A percentile compares a stretch with the other conserved stretches of the same genome.
Conservation (phyloP, 2,888 invertebrate species). For the Orthonevra nobilis region DNA sequence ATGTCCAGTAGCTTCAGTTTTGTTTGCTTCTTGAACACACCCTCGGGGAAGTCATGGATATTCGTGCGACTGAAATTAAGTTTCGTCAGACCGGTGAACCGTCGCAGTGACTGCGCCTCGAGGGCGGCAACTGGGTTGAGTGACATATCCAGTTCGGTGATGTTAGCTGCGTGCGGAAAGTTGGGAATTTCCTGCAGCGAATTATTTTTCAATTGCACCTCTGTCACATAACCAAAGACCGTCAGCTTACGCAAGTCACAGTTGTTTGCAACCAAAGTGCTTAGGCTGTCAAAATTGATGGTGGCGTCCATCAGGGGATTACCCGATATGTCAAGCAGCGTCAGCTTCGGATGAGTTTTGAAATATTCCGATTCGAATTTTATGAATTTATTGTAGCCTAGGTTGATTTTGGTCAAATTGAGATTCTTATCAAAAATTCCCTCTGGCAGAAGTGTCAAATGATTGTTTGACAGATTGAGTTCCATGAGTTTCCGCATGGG, state of each 20-base stretch:
- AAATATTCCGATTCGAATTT: slow-evolving; percentile 76
- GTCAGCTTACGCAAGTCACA: slow-evolving; percentile 77
- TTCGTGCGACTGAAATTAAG: slow-evolving; percentile 76
- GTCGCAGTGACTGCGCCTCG: slow-evolving; percentile 76
- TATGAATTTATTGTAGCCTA: slow-evolving; percentile 75
- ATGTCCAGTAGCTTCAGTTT: slow-evolving; percentile 76
- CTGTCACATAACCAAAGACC: slow-evolving; percentile 74
- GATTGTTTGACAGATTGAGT: slow-evolving; percentile 76
- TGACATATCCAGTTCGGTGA: slow-evolving; percentile 76
- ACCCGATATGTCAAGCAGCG: slow-evolving; percentile 76
- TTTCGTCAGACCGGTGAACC: slow-evolving; percentile 74
- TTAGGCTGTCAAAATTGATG: slow-evolving; percentile 75
- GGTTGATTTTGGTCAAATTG: slow-evolving; percentile 75
- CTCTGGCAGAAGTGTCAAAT: slow-evolving; percentile 73
- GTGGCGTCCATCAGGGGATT: slow-evolving; percentile 76
- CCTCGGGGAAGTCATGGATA: slow-evolving; percentile 76
- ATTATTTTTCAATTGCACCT: slow-evolving; percentile 77
- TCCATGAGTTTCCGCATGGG: slow-evolving; percentile 75
- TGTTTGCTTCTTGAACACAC: slow-evolving; percentile 76
- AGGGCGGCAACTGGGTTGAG: slow-evolving; percentile 76
- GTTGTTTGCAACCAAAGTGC: slow-evolving; percentile 74
- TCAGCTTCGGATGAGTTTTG: slow-evolving; percentile 74
- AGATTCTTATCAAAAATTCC: slow-evolving; percentile 76
- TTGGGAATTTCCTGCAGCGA: slow-evolving; percentile 77
- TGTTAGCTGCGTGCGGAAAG: slow-evolving; percentile 76